Evolutionary conservation across 2,113 vertebrate species (phyloP).

Genomic region (Mormyrus iriodes): DNA sequence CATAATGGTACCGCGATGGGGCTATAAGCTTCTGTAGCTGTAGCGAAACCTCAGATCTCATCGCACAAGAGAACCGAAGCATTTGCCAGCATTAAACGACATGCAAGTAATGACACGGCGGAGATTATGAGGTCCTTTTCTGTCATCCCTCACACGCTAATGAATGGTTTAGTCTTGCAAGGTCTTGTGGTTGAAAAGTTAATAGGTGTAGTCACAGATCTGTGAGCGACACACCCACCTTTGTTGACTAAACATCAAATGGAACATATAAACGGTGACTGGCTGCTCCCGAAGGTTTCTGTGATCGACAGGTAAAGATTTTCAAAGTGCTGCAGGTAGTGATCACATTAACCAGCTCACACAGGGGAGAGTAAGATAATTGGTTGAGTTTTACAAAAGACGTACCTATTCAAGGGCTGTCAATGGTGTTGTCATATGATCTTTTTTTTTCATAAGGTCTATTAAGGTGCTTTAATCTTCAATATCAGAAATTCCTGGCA

Average conservation of each 20-base stretch:
- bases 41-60: not conserved
- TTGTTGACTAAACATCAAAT: not conserved
- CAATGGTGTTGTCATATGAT: not conserved
- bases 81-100: constrained; percentile 8
- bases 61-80: not conserved
- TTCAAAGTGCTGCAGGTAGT: constrained; percentile 5
- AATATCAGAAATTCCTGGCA: not conserved
- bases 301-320: constrained; percentile 14
- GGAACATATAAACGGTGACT: constrained; percentile 9
- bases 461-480: constrained; percentile 25
- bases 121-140: not conserved
- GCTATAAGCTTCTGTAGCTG: not conserved
- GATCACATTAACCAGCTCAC: constrained; percentile 1
- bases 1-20: not conserved
- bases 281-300: not conserved
- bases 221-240: constrained; percentile 11
- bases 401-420: not conserved
- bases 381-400: not conserved
- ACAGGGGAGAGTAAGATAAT: not conserved
- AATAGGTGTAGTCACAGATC: not conserved
- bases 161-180: not conserved
- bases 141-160: not conserved
- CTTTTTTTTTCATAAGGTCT: constrained; percentile 4
- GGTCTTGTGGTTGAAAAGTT: constrained; percentile 5
- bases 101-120: not conserved